These are phyloP conservation scores for Pyralis farinalis DNA, from an alignment of 2,888 invertebrate genomes.

Conservation along the genomic window DNA sequence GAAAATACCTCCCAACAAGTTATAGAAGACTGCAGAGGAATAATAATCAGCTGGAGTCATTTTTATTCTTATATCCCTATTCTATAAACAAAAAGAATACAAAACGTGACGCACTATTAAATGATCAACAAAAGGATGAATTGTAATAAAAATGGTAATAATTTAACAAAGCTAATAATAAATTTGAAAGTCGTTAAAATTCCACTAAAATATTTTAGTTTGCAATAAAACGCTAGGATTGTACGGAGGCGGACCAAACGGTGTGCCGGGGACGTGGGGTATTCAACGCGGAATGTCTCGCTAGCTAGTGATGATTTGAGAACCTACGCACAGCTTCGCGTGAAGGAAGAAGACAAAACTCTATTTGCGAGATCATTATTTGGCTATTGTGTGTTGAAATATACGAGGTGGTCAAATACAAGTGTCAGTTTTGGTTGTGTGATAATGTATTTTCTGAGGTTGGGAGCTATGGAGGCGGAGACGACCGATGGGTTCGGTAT, in stretches of 20 bases:
- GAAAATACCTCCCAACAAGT: too few relatives aligned
- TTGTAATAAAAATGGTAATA: not conserved
- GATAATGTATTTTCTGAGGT: not conserved
- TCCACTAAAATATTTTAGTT: conserved; percentile 15
- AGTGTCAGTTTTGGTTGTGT: too few relatives aligned
- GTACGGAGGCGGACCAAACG: conserved; percentile 28
- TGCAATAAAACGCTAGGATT: conserved; percentile 30
- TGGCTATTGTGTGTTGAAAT: too few relatives aligned
- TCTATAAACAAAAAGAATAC: too few relatives aligned
- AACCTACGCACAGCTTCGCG: conserved; percentile 4
- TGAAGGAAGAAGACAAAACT: not conserved
- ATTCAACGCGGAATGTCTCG: conserved; percentile 36
- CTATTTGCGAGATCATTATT: not conserved
- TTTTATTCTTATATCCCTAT: too few relatives aligned
- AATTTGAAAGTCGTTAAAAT: conserved; percentile 20
- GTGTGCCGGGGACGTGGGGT: conserved; percentile 23
- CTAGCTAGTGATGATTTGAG: conserved; percentile 15
- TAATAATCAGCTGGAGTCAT: too few relatives aligned
- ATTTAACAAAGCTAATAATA: conserved; percentile 2
- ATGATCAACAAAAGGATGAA: too few relatives aligned
- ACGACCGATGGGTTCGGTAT: conserved; percentile 25
- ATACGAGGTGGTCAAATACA: too few relatives aligned
- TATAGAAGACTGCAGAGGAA: too few relatives aligned
- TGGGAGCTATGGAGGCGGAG: conserved; percentile 25
- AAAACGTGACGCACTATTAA: too few relatives aligned